phyloP scores from a whole-genome alignment of 2,888 invertebrate genomes.

The Drosophila algonquin region DNA sequence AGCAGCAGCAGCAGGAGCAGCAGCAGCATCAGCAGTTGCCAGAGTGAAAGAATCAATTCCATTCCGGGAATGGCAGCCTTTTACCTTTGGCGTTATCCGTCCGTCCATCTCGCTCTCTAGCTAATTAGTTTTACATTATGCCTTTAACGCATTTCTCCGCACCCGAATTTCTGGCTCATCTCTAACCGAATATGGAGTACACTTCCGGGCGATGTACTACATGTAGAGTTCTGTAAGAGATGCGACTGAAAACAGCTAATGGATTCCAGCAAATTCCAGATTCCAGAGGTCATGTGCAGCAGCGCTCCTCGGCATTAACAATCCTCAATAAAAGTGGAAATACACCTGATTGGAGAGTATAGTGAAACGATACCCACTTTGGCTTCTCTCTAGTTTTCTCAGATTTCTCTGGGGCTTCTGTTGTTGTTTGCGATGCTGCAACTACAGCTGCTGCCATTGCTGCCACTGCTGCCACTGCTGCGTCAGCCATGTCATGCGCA shows the following conservation, averaged over 20 bases:
- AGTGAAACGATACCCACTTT: constrained; percentile 3
- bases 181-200: constrained; percentile 1
- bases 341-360: no score
- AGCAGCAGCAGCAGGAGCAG: constrained; percentile 2
- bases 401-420: constrained; percentile 20
- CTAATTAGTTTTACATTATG: constrained; percentile 61
- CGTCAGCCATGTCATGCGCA: constrained; percentile 35
- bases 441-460: constrained; percentile 13
- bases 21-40: not conserved
- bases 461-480: constrained; percentile 14
- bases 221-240: no score
- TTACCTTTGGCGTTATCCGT: constrained; percentile 17
- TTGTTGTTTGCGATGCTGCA: constrained; percentile 12
- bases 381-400: constrained; percentile 15
- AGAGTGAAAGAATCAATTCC: not conserved
- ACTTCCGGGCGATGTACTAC: not conserved
- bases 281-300: not conserved
- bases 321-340: not conserved
- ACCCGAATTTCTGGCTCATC: constrained; percentile 38
- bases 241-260: no score
- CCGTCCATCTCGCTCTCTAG: constrained; percentile 10
- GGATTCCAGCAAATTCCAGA: no score
- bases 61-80: constrained; percentile 15
- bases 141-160: constrained; percentile 57
- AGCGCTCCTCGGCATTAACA: not conserved